These are phyloP conservation scores for Phylloscopus trochiloides DNA, from an alignment of 2,113 vertebrate species.

Conservation along the genomic window DNA sequence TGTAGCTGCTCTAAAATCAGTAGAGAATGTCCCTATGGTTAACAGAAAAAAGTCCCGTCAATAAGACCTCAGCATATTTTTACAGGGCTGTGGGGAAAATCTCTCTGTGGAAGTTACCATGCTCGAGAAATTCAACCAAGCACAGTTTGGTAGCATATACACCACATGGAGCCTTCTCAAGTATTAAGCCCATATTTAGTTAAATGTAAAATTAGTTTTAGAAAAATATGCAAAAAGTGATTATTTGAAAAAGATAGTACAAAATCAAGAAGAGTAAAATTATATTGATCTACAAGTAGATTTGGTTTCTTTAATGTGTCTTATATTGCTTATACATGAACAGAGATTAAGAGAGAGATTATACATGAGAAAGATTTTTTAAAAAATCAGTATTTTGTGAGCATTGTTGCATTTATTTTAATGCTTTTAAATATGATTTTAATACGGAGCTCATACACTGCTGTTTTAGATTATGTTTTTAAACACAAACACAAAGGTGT, in stretches of 20 bases:
- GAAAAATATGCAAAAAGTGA: constrained; percentile 31
- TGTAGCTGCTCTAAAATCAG: not conserved
- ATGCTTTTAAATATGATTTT: constrained; percentile 1
- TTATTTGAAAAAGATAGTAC: constrained; percentile 16
- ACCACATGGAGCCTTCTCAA: constrained; percentile 37
- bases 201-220: constrained; percentile 46
- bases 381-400: constrained; percentile 1
- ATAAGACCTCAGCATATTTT: constrained; percentile 52
- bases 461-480: not conserved
- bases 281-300: constrained; percentile 22
- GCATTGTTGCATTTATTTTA: not conserved
- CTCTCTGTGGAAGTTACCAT: constrained; percentile 36
- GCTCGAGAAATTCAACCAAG: constrained; percentile 57
- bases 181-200: constrained; percentile 52
- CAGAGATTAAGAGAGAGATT: not conserved
- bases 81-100: constrained; percentile 42
- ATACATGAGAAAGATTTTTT: not conserved
- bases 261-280: not conserved
- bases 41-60: constrained; percentile 29
- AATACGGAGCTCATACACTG: not conserved
- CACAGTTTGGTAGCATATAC: constrained; percentile 33
- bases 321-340: not conserved
- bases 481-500: not conserved
- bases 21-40: not conserved
- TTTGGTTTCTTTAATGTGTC: not conserved